Evolutionary conservation across 2,797 vertebrate species (phyloP), one percentile per base, ranked within the genome.

Genomic region (Typhlichthys eigenmanni): DNA sequence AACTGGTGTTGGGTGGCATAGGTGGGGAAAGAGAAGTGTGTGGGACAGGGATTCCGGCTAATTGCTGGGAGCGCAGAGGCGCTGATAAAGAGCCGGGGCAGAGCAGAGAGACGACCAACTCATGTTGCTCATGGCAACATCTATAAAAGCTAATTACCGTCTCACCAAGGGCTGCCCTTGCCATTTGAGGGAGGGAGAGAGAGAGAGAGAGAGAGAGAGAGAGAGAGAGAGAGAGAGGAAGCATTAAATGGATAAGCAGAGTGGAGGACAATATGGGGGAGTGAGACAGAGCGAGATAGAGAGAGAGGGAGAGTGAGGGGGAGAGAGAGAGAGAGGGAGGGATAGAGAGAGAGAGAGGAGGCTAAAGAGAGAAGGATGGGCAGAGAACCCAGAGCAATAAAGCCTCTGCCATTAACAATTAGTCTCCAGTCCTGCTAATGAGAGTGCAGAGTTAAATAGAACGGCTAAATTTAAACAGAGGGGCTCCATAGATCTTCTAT

Each of bases 111-210:
- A 93, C 78, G 84, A 83, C 67, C 81, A 93, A 79, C 66, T 66
- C 87, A 12, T 13, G 6, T 29, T 13, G 66, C 84, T 90, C 90
- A 85, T 93, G 93, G 93, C 92, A 93, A 85, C 88, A 92, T 13
- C 93, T 92, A 95, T 95, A 95, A 96, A 96, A 93, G 87, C 92
- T 94, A 95, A 96, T 97, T 98, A 95, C 94, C 91, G 90, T 91
- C 91, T 91, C 90, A 94, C 92, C 95, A 95, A 91, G 94, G 90
- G 80, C 76, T 85, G 74, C 82, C 89, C 88, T 92, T 93, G 94
- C 90, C 90, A 91, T 91, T 94, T 95, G 92, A 92, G 95, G 94
- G 80, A 73, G 72, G 3, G 51, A 64, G 60, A 60, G 76, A 80
- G 72, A 69, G 50, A 52, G 24, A 3, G 24, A 24, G 24, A 3